Conservation (phyloP, 2,888 invertebrate genomes). For the Balanococcus diminutus region DNA sequence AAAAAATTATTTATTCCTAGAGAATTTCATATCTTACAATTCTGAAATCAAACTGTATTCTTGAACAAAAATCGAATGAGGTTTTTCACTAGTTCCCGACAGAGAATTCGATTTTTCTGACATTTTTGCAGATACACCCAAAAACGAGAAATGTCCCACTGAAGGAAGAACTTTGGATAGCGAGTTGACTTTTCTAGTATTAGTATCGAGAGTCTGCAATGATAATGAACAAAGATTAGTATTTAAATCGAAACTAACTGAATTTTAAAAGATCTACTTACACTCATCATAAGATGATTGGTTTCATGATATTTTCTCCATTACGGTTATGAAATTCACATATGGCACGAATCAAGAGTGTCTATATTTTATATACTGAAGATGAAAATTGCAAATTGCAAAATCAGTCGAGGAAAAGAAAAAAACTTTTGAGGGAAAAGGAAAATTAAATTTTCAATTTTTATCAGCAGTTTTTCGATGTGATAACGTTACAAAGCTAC, state of each 20-base stretch:
- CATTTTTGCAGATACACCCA: constrained; percentile 28
- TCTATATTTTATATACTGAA: not conserved
- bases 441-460: too few species aligned
- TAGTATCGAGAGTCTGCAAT: not conserved
- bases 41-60: constrained; percentile 91
- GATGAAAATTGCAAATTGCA: not conserved
- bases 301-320: not conserved
- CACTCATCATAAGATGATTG: not conserved
- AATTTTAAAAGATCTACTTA: not conserved
- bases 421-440: too few species aligned
- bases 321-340: not conserved
- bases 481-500: not conserved
- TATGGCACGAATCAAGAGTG: not conserved
- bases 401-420: too few species aligned
- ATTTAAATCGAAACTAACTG: too few species aligned
- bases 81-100: not conserved
- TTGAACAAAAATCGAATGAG: constrained; percentile 68
- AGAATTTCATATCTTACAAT: constrained; percentile 72
- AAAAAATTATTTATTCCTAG: not conserved
- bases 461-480: too few species aligned
- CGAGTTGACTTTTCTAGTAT: not conserved
- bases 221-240: too few species aligned
- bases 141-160: constrained; percentile 25
- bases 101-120: constrained; percentile 39
- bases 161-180: constrained; percentile 29